phyloP scores from a whole-genome alignment of 2,113 vertebrate species.

The Equus przewalskii region DNA sequence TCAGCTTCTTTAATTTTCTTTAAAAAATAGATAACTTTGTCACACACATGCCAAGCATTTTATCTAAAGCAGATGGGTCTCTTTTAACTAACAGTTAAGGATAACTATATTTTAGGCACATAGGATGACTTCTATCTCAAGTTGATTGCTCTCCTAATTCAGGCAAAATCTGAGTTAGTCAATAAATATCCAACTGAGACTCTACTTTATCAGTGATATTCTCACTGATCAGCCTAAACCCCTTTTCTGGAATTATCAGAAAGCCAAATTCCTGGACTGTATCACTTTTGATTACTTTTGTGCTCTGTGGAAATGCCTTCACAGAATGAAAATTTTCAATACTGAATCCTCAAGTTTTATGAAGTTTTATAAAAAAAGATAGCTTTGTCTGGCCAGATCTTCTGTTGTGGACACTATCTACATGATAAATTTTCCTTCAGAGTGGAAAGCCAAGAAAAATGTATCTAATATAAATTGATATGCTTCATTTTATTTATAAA shows the following conservation, averaged over 20 bases:
- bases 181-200: neutral
- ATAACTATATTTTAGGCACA: neutral
- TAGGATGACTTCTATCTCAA: neutral
- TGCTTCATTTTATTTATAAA: conserved; percentile 25
- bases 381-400: conserved; percentile 32
- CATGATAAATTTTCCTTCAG: conserved; percentile 28
- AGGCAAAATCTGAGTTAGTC: conserved; percentile 14
- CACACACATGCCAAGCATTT: neutral
- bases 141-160: neutral
- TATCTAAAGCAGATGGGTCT: neutral
- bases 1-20: neutral
- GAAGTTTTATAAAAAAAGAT: conserved; percentile 58
- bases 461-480: conserved; percentile 27
- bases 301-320: neutral
- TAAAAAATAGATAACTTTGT: neutral
- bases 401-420: neutral
- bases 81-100: neutral
- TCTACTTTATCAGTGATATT: neutral
- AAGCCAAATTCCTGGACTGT: neutral
- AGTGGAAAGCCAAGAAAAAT: neutral
- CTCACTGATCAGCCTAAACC: neutral
- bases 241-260: conserved; percentile 2
- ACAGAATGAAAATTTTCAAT: conserved; percentile 45
- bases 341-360: neutral
- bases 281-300: neutral